Evolutionary conservation across 2,113 vertebrate genomes (phyloP), one percentile per base, ranked within the genome.

Genomic region (Xerus inauris): DNA sequence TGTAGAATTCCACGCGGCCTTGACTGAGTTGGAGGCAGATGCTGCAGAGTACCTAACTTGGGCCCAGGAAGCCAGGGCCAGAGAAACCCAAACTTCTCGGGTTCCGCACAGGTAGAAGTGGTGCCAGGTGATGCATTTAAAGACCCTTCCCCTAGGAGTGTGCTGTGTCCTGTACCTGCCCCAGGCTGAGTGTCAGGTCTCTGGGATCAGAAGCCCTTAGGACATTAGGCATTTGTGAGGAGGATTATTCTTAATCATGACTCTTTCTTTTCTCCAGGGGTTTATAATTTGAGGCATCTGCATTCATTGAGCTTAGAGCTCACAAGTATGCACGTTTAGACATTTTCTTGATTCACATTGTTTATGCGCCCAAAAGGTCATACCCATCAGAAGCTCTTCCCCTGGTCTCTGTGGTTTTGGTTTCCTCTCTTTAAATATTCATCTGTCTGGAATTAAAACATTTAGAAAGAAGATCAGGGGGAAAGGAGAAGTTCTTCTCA

Each of bases 341-440:
- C 22, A 16, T 79, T 94, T 72, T 92, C 75, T 84, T 89, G 54
- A 65, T 73, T 79, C 79, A 22, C 75, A 42, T 62, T 62, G 3
- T 47, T 90, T 75, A 12, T 51, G 17, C 6, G 64, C 51, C 71
- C 47, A 42, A 45, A 88, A 93, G 19, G 38, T 91, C 49, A 65
- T 76, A 40, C 35, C 26, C 42, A 13, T 80, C 67, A 35, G 40
- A 45, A 30, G 13, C 49, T 73, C 6, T 65, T 77, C 38, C 19
- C 40, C 14, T 85, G 49, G 65, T 51, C 75, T 87, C 47, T 76
- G 81, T 90, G 85, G n/a, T 81, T 91, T 95, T 91, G 26, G 26
- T 87, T 92, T 93, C 28, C 9, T 93, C 42, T 91, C 59, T 91
- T 90, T 80, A 83, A 88, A 81, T 84, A 62, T 62, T 32, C 32